Evolutionary conservation across 2,113 vertebrate species (phyloP).

Genomic region (Charadrius vociferus): DNA sequence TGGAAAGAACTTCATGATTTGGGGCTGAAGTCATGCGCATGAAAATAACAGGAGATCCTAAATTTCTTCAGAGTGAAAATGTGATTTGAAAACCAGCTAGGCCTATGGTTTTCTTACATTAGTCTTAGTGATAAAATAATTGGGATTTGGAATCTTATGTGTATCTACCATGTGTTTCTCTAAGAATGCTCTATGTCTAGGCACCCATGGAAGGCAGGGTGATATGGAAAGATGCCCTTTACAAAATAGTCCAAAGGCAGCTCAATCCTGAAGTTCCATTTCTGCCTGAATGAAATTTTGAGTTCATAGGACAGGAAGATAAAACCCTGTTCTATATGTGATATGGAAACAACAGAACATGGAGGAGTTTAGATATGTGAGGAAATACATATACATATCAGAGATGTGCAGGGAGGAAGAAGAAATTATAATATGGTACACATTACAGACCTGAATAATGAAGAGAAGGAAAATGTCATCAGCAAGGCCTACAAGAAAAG

Average conservation of each 20-base stretch:
- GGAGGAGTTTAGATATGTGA: not conserved
- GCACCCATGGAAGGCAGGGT: not conserved
- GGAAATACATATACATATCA: not conserved
- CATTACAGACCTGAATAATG: not conserved
- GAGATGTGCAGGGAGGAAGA: not conserved
- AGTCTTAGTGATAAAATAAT: not conserved
- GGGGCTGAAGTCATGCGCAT: not conserved
- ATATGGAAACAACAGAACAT: not conserved
- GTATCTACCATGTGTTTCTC: not conserved
- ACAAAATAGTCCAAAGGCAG: not conserved
- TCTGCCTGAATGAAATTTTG: not conserved
- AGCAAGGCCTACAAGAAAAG: not conserved
- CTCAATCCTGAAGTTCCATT: not conserved
- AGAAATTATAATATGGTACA: not conserved
- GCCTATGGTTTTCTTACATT: not conserved
- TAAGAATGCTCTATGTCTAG: not conserved
- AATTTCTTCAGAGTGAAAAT: not conserved
- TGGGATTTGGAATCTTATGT: not conserved
- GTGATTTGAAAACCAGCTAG: not conserved
- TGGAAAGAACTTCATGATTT: not conserved
- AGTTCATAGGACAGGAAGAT: not conserved
- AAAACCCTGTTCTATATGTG: not conserved
- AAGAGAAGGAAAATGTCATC: not conserved
- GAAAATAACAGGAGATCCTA: not conserved
- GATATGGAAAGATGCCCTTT: not conserved